Evolutionary conservation across 2,113 vertebrate genomes (phyloP).

Genomic region (Ciconia stormi): DNA sequence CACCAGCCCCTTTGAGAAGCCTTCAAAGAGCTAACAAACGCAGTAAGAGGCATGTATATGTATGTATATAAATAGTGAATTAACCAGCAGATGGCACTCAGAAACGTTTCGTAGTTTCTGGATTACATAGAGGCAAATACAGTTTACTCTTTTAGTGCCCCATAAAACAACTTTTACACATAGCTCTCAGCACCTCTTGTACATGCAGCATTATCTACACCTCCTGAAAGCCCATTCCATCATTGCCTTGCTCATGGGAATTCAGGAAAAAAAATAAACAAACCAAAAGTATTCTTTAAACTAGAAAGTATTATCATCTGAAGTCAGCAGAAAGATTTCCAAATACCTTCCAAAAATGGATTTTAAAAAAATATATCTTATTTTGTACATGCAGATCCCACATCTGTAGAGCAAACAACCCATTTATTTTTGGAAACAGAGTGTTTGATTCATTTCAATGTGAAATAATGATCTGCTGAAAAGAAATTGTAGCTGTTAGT

Average conservation of each 20-base stretch:
- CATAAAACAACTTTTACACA: neutral
- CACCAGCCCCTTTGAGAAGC: neutral
- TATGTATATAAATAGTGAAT: neutral
- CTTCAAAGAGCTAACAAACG: neutral
- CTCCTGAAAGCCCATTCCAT: neutral
- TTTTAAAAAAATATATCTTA: neutral
- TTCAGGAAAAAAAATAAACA: neutral
- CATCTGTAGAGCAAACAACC: slow-evolving; percentile 12
- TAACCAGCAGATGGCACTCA: slow-evolving; percentile 31
- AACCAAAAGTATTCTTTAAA: neutral
- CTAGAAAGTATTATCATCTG: neutral
- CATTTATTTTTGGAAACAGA: neutral
- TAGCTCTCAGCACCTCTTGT: neutral
- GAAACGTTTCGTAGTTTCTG: neutral
- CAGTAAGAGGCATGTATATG: fast-evolving
- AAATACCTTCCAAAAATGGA: neutral
- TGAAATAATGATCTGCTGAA: slow-evolving; percentile 38
- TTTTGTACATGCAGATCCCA: neutral
- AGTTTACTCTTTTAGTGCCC: neutral
- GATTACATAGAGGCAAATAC: neutral
- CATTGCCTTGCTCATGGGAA: neutral
- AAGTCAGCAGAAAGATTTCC: neutral
- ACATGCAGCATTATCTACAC: neutral
- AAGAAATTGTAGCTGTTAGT: slow-evolving; percentile 33
- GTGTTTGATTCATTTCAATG: slow-evolving; percentile 18